A percentile compares a stretch with the other conserved stretches of the same genome.
These are phyloP conservation scores for Podabrus alpinus DNA, from an alignment of 2,888 invertebrate species.

Conservation along the genomic window DNA sequence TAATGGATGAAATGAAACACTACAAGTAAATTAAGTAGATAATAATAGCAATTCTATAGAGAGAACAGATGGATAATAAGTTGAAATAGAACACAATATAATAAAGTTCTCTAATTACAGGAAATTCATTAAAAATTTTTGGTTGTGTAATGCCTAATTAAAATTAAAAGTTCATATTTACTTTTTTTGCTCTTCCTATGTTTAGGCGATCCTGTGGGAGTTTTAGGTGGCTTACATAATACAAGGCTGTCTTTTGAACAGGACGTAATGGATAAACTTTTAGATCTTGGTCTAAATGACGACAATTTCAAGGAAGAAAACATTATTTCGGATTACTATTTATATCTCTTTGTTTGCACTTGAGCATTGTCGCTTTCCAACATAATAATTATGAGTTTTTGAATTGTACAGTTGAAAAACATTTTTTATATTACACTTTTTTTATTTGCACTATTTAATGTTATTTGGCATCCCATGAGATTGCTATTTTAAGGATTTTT, in stretches of 20 bases:
- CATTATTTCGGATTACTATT: conserved; percentile 49
- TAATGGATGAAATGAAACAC: neutral
- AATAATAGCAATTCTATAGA: neutral
- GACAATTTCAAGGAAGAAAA: conserved; percentile 63
- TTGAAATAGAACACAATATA: neutral
- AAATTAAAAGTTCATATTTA: conserved; percentile 34
- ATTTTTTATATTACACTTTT: neutral
- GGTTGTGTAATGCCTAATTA: conserved; percentile 4
- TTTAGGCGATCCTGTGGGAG: conserved; percentile 59
- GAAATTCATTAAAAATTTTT: neutral
- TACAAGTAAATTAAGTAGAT: neutral
- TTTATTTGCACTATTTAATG: neutral
- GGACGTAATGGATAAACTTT: conserved; percentile 58
- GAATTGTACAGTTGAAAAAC: neutral
- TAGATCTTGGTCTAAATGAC: conserved; percentile 58
- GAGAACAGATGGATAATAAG: neutral
- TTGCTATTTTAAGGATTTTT: neutral
- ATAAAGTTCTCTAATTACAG: neutral
- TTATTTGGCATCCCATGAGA: neutral
- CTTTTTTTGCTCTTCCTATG: conserved; percentile 58
- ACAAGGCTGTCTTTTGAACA: conserved; percentile 48
- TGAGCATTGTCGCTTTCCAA: neutral
- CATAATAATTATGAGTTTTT: neutral
- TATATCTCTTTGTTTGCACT: neutral
- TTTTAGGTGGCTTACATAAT: conserved; percentile 63